Evolutionary conservation across 2,797 vertebrate genomes (phyloP), one percentile per base, ranked within the genome.

Genomic region (Acipenser oxyrinchus): DNA sequence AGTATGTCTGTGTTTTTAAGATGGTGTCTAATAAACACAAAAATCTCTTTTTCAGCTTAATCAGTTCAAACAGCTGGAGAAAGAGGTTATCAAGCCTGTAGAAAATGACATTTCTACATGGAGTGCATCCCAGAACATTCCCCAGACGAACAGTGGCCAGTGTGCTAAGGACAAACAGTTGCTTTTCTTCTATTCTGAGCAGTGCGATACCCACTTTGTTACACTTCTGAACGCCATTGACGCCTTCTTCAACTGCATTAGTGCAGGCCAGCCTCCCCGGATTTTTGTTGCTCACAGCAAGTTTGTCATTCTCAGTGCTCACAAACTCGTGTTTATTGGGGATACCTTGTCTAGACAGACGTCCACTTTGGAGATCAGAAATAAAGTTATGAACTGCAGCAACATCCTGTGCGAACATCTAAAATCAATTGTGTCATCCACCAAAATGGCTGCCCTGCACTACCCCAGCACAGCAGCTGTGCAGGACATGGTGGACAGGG

Each of bases 321-420:
- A 98, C 88, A 98, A 98, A 79, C 93, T 99, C 5, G 95, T 99
- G 9, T 98, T 99, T 85, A 97, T 98, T 4, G 97, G 97, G 4
- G 96, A 99, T 86, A 94, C 92, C 0, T 83, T 99, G 49, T 92
- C 94, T 0, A 76, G 97, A 71, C 95, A 99, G 69, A 90, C 93
- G 18, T 71, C 85, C 0, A 78, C 84, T 0, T 90, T 92, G 12
- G 93, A 96, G 66, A 84, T 95, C 71, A 88, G 93, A 49, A 92
- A 93, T 81, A 83, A 87, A 50, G 91, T 96, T 71, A 94, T 94
- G 92, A 95, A 97, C 87, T 91, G 91, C 72, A 98, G 94, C 76
- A 96, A 99, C 74, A 88, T 95, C 75, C 75, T 99, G 64, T 98
- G 97, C 0, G 93, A 98, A 68, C 86, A 95, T 81, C 82, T 99